These are phyloP conservation scores for Psilanteris sp. DNA, from an alignment of 1,140 invertebrate species.

Conservation along the genomic window DNA sequence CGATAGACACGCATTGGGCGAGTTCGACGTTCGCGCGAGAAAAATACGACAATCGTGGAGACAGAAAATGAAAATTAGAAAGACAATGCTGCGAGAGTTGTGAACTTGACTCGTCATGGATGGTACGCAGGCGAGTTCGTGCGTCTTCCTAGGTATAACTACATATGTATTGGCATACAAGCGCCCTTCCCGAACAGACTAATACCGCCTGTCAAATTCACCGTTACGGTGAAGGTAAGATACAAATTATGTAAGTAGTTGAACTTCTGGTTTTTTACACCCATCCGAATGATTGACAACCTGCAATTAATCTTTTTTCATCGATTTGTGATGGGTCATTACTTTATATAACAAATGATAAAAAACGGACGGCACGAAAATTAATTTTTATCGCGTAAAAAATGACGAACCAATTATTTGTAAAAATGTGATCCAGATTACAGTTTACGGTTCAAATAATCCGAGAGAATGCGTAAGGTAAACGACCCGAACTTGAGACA, in stretches of 20 bases:
- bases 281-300: slow-evolving; percentile 18
- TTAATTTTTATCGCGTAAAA: background rate
- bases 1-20: slow-evolving; percentile 2
- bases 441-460: slow-evolving; percentile 1
- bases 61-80: slow-evolving; percentile 46
- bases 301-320: slow-evolving; percentile 44
- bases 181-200: slow-evolving; percentile 26
- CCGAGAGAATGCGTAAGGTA: slow-evolving; percentile 32
- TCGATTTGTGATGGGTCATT: slow-evolving; percentile 19
- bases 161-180: slow-evolving; percentile 10
- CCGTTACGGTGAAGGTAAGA: slow-evolving; percentile 35
- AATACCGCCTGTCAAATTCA: slow-evolving; percentile 46
- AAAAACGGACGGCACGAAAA: background rate
- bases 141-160: no score
- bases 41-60: slow-evolving; percentile 36
- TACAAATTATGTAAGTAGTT: slow-evolving; percentile 46
- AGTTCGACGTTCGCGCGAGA: slow-evolving; percentile 56
- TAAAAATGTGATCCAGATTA: background rate
- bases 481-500: slow-evolving; percentile 48
- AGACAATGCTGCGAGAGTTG: slow-evolving; percentile 73
- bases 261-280: slow-evolving; percentile 24
- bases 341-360: slow-evolving; percentile 11
- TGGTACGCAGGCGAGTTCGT: slow-evolving; percentile 27
- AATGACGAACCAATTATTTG: slow-evolving; percentile 4
- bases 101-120: slow-evolving; percentile 71